Base-by-base conservation (phyloP, 2,888 invertebrate genomes). In the Erannis defoliaria region DNA sequence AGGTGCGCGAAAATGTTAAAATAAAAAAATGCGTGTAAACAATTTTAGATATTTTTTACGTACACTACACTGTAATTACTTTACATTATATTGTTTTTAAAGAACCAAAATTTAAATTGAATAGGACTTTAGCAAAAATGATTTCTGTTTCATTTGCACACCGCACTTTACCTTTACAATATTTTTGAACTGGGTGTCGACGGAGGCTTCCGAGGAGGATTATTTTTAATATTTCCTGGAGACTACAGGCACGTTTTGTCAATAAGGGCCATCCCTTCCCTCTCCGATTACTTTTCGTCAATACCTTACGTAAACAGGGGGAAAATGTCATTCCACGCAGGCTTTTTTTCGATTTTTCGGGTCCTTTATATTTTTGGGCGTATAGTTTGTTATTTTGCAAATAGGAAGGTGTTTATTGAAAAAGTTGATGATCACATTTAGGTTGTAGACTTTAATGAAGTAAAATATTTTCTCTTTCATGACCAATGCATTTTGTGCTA, bases 241-340 rank as follows among this genome's bases (percentile, higher is more conserved):
- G 66, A 81, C 75, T 81, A 81, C 82, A 81, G 80, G 84, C 88
- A 88, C 87, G 90, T 88, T 85, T 86, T 84, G 89, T 90, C 88
- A 90, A 90, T 89, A 90, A 84, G 76, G 80, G 82, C 77, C 74
- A 73, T 76, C 71, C 71, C 77, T 77, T 78, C 81, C 81, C 80
- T 78, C 76, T 70, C 72, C 78, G 84, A 87, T 88, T 86, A 84
- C 86, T 89, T 88, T 85, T 78, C 78, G 82, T 82, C 86, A 85
- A 86, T 85, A 83, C 78, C 78, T 77, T 81, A 80, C 74, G 84
- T 77, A 89, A 89, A 90, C 84, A 86, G 71, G 81, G 84, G 76
- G 75, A 54, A 70, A 77, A 75, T 75, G 80, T 74, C 78, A 74
- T 78, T 80, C 72, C 73, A 65, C 61, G 53, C 38, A 56, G 56